Evolutionary conservation across 2,797 vertebrate species (phyloP).

Genomic region (Hippocampus kuda): DNA sequence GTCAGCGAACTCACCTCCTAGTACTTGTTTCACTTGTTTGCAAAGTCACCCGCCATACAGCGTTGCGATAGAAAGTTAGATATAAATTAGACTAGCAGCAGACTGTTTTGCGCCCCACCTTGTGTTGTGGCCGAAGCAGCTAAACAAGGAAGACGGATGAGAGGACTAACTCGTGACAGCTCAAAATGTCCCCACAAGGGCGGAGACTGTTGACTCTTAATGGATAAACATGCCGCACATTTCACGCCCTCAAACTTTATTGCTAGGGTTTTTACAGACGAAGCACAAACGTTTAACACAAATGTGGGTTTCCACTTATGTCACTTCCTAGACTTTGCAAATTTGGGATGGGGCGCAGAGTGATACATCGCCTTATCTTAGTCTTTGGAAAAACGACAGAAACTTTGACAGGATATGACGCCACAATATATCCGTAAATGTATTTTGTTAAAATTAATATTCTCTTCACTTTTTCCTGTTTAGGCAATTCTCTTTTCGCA

Average conservation of each 20-base stretch:
- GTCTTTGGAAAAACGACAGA: not conserved
- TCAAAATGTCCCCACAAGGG: too few species aligned
- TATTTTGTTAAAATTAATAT: not conserved
- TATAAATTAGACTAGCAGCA: slow-evolving; percentile 34
- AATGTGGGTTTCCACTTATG: not conserved
- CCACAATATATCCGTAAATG: slow-evolving; percentile 42
- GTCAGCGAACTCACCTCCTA: slow-evolving; percentile 29
- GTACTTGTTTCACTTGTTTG: not conserved
- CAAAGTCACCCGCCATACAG: slow-evolving; percentile 16
- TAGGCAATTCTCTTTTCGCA: not conserved
- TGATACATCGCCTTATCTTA: not conserved
- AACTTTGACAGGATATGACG: slow-evolving; percentile 33
- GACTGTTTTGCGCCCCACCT: slow-evolving; percentile 39
- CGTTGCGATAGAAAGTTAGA: slow-evolving; percentile 5
- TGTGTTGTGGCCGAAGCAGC: slow-evolving; percentile 1
- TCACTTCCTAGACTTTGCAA: not conserved
- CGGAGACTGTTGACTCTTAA: not conserved
- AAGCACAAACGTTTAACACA: not conserved
- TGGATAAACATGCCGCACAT: not conserved
- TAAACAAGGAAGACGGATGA: not conserved
- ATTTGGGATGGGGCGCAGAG: slow-evolving; percentile 9
- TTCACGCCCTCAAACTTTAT: not conserved
- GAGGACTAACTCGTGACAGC: slow-evolving; percentile 13
- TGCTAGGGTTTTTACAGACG: not conserved
- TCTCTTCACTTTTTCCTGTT: not conserved